Evolutionary conservation across 1,140 invertebrate genomes (phyloP), one percentile per base, ranked within the genome.

Genomic region (Steinernema feltiae): DNA sequence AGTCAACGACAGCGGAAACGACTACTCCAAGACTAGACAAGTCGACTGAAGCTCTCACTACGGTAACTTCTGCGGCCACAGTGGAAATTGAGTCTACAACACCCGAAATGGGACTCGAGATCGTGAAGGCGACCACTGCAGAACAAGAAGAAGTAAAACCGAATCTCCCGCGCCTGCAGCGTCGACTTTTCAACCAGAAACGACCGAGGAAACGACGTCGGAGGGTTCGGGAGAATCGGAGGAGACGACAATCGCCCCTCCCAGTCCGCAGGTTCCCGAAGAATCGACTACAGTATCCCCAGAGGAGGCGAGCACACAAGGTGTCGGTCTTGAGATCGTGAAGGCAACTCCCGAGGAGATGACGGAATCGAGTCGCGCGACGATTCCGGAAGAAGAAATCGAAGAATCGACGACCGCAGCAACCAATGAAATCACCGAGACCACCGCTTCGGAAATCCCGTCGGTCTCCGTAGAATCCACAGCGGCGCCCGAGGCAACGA

Each of bases 381-480:
- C 2, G 53, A 3, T 15, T 27, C 15, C 53, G 7, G 53, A 63
- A 63, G 53, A 15, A 63, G 24, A 63, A 63, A 3, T 7, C 7
- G 53, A 63, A 63, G 53, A 3, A 27, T 3, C 53, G 15, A 63
- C 53, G 2, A 15, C 53, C 12, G 53, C 41, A 46, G n/a, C 41
- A n/a, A 72, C 72, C n/a, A 69, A 74, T 30, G 76, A 78, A 71
- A 78, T 78, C 27, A 46, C 41, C 7, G 41, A 46, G 41, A 46
- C 41, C 7, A 7, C 41, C 41, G 41, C 41, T 46, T n/a, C 41
- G 41, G 41, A 46, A 46, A 46, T 7, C n/a, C n/a, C 41, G 7
- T 12, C 41, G 41, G n/a, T n/a, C n/a, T 46, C 41, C 41, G 41
- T 12, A n/a, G n/a, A n/a, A n/a, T n/a, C n/a, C n/a, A n/a, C n/a